phyloP scores from a whole-genome alignment of 2,113 vertebrate genomes.

The Misgurnus anguillicaudatus region DNA sequence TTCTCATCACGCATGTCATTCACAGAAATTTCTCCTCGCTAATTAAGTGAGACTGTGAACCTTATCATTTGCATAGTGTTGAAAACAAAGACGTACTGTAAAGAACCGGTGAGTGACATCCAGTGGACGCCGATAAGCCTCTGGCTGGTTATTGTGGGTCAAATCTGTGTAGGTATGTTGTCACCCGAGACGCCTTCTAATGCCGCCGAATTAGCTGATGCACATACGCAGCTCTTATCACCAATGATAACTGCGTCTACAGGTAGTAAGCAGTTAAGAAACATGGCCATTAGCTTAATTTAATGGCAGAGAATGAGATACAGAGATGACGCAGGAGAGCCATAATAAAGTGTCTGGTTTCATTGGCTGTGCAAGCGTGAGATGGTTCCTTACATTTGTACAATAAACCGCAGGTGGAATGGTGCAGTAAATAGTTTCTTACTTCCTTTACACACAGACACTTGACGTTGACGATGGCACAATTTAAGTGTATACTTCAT shows the following conservation, averaged over 20 bases:
- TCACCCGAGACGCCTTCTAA: constrained; percentile 13
- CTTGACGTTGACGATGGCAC: too few relatives aligned
- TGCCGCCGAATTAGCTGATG: constrained; percentile 19
- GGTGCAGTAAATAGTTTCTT: constrained; percentile 26
- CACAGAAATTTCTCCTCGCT: constrained; percentile 41
- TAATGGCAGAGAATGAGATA: constrained; percentile 38
- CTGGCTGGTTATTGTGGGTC: neutral
- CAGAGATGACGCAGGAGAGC: constrained; percentile 30
- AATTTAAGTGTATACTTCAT: neutral
- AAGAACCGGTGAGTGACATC: neutral
- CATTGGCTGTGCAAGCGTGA: constrained; percentile 44
- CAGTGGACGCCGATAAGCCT: neutral
- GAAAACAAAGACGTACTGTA: neutral
- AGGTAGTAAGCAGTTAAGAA: constrained; percentile 49
- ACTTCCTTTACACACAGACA: neutral
- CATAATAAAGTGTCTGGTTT: constrained; percentile 63
- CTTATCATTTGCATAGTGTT: neutral
- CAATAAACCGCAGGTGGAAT: constrained; percentile 11
- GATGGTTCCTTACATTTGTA: neutral
- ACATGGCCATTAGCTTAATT: constrained; percentile 54
- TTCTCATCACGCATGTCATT: constrained; percentile 53
- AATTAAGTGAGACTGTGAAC: neutral
- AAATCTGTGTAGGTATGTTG: constrained; percentile 14
- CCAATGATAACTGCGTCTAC: constrained; percentile 29
- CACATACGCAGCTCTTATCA: constrained; percentile 22